These are phyloP conservation scores for Patella caerulea DNA, from an alignment of 2,888 invertebrate genomes.

Conservation along the genomic window DNA sequence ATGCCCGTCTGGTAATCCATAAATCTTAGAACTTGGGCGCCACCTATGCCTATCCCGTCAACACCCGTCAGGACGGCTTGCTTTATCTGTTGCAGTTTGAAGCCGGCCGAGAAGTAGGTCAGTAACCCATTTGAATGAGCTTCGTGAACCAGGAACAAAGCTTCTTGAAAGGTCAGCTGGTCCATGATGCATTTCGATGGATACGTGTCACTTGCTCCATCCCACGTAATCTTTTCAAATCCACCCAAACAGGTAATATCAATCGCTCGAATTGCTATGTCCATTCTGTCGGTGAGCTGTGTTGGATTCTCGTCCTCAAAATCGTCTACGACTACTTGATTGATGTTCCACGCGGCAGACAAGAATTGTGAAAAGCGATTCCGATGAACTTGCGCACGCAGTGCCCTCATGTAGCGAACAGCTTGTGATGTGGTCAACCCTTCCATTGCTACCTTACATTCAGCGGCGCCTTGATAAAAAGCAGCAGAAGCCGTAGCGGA, in stretches of 20 bases:
- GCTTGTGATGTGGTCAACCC: slow-evolving; percentile 48
- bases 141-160: slow-evolving; percentile 37
- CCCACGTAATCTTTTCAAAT: slow-evolving; percentile 42
- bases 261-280: slow-evolving; percentile 46
- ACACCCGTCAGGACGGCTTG: slow-evolving; percentile 36
- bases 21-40: slow-evolving; percentile 35
- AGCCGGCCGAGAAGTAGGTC: slow-evolving; percentile 40
- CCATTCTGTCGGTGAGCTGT: slow-evolving; percentile 37
- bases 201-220: slow-evolving; percentile 34
- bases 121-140: slow-evolving; percentile 37
- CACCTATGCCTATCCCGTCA: slow-evolving; percentile 39
- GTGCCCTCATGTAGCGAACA: slow-evolving; percentile 44
- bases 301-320: slow-evolving; percentile 26
- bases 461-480: slow-evolving; percentile 51
- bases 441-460: slow-evolving; percentile 52
- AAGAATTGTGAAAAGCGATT: slow-evolving; percentile 40
- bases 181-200: slow-evolving; percentile 40
- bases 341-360: slow-evolving; percentile 54
- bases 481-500: slow-evolving; percentile 48
- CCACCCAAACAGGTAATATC: slow-evolving; percentile 44
- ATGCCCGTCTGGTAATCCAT: slow-evolving; percentile 34
- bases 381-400: slow-evolving; percentile 44
- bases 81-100: slow-evolving; percentile 34
- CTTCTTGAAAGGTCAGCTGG: slow-evolving; percentile 36
- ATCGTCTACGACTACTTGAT: slow-evolving; percentile 44